Evolutionary conservation across 2,888 invertebrate genomes (phyloP).

Genomic region (Pterostichus madidus): DNA sequence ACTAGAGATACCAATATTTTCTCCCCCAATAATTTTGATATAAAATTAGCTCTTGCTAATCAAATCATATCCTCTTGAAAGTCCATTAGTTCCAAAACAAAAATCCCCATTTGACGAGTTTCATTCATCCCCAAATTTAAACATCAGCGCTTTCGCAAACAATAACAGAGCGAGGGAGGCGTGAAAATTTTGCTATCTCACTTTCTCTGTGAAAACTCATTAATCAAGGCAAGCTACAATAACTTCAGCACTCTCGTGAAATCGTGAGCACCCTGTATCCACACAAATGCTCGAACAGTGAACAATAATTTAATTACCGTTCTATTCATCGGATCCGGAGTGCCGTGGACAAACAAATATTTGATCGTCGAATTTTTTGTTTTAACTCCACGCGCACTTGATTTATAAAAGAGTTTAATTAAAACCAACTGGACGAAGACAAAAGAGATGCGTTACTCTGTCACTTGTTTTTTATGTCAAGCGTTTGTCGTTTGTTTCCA

Average conservation of each 20-base stretch:
- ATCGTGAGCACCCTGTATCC: not conserved
- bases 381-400: constrained; percentile 8
- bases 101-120: not conserved
- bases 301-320: constrained; percentile 46
- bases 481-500: constrained; percentile 48
- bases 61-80: constrained; percentile 36
- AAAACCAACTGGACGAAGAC: constrained; percentile 51
- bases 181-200: not conserved
- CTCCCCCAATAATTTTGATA: not conserved
- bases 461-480: constrained; percentile 45
- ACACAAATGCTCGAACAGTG: not conserved
- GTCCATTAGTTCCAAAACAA: constrained; percentile 18
- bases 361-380: constrained; percentile 31
- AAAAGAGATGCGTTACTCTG: constrained; percentile 46
- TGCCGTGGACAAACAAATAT: constrained; percentile 42
- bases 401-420: constrained; percentile 55
- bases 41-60: constrained; percentile 11
- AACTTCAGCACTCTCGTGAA: constrained; percentile 8
- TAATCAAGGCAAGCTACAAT: constrained; percentile 26
- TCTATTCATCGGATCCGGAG: constrained; percentile 23
- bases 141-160: constrained; percentile 13
- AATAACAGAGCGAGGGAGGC: not conserved
- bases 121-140: constrained; percentile 41
- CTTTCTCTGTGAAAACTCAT: constrained; percentile 15
- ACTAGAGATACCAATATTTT: too few species aligned